These are phyloP conservation scores for Peromyscus nudipes DNA, from an alignment of 2,797 vertebrate genomes.

Conservation along the genomic window DNA sequence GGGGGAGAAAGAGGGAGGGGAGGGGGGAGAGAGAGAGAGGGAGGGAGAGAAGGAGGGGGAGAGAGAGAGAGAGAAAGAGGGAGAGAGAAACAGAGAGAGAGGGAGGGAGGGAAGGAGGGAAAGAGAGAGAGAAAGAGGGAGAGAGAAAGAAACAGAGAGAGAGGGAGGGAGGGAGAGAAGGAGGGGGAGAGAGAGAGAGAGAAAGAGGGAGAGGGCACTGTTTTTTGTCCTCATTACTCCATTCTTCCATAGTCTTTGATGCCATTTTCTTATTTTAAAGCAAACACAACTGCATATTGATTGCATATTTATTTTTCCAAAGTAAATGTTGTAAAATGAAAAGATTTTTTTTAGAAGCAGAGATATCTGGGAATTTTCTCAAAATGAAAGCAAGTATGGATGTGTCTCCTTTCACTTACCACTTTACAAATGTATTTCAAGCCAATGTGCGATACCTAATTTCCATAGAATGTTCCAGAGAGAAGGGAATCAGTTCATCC, in stretches of 20 bases:
- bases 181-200: neutral
- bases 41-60: no score
- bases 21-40: no score
- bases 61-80: no score
- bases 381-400: slow-evolving; percentile 27
- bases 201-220: neutral
- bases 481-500: neutral
- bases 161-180: no score
- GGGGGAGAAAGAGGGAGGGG: no score
- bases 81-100: neutral
- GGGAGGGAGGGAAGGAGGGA: no score
- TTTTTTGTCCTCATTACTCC: neutral
- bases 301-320: slow-evolving; percentile 4
- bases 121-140: neutral
- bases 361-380: slow-evolving; percentile 58
- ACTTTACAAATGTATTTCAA: slow-evolving; percentile 18
- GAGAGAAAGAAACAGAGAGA: no score
- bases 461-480: slow-evolving; percentile 48
- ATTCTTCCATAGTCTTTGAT: neutral
- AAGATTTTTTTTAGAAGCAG: slow-evolving; percentile 15
- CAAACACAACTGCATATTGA: neutral
- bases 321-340: slow-evolving; percentile 10
- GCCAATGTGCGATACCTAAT: neutral
- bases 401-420: slow-evolving; percentile 54
- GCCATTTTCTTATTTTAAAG: neutral